Evolutionary conservation across 1,140 invertebrate genomes (phyloP), one percentile per base, ranked within the genome.

Genomic region (Drepana arcuata): DNA sequence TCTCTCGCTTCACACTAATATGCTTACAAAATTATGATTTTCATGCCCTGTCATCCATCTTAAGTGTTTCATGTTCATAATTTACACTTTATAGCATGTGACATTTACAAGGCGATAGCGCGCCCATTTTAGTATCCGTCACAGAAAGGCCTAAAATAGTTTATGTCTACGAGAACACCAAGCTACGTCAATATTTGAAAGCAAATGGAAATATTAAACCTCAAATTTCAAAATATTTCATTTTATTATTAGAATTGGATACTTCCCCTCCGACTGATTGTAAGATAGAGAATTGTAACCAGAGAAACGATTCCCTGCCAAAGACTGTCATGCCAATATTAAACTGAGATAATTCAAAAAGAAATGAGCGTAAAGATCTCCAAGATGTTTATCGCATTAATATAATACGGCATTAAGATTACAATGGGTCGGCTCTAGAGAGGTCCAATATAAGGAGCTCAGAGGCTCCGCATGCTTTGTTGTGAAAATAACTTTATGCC

Each of bases 381-480:
- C 40, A 54, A 77, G 73, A 81, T 81, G 64, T 81, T 78, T 81
- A 81, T 81, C 77, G 73, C 70, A 80, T 80, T 78, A 81, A 78
- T 78, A 77, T 78, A 73, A 77, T 78, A 77, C 62, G 46, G 70
- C 64, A 81, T 78, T 81, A 75, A 74, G 77, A 78, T 77, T 62
- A 81, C 77, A 81, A 81, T 77, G 62, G 71, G 34, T 46, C 60
- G 67, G 69, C 69, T 80, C 65, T 58, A 66, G 70, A 75, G 63
- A 73, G 68, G 68, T 64, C 67, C 72, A 81, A 78, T 78, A 69
- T 74, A 77, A 70, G 70, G 51, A 62, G 69, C 67, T 75, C 58
- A 57, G 55, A 66, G 59, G 45, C 48, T 47, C 51, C 43, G 53
- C 47, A 32, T 58, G 63, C 69, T 72, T 81, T 81, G 77, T 78